Evolutionary conservation across 2,888 invertebrate species (phyloP).

Genomic region (Spodoptera littoralis): DNA sequence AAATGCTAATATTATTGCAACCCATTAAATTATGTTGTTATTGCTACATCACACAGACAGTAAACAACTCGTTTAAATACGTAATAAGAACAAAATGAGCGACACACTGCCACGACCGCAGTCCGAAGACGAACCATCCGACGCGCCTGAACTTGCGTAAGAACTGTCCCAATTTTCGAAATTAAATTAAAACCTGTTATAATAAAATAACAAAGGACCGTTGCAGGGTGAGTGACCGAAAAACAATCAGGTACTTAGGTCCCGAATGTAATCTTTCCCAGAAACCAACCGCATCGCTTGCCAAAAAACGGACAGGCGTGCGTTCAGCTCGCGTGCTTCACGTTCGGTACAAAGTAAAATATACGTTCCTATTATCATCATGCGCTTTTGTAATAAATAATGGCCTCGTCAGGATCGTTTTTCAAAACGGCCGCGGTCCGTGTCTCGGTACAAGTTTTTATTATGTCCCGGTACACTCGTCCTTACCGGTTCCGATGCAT

Average conservation of each 20-base stretch:
- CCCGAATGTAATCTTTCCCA: constrained; percentile 83
- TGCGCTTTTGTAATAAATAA: constrained; percentile 82
- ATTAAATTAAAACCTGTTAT: constrained; percentile 71
- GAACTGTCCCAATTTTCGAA: constrained; percentile 69
- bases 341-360: constrained; percentile 72
- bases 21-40: constrained; percentile 42
- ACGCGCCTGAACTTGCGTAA: constrained; percentile 28
- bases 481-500: constrained; percentile 77
- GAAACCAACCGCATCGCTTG: constrained; percentile 81
- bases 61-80: constrained; percentile 40
- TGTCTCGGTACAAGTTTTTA: constrained; percentile 74
- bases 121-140: constrained; percentile 38
- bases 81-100: constrained; percentile 16
- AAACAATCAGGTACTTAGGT: constrained; percentile 86
- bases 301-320: constrained; percentile 78
- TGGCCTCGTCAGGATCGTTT: constrained; percentile 73
- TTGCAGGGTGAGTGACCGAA: constrained; percentile 79
- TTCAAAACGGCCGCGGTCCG: constrained; percentile 70
- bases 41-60: constrained; percentile 31
- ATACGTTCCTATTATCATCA: constrained; percentile 76
- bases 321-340: constrained; percentile 68
- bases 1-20: constrained; percentile 46
- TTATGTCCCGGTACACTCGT: constrained; percentile 61
- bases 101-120: constrained; percentile 11
- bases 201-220: constrained; percentile 74